Base-by-base conservation (phyloP, 2,797 vertebrate species). In the Petrocephalus schoutedeni region DNA sequence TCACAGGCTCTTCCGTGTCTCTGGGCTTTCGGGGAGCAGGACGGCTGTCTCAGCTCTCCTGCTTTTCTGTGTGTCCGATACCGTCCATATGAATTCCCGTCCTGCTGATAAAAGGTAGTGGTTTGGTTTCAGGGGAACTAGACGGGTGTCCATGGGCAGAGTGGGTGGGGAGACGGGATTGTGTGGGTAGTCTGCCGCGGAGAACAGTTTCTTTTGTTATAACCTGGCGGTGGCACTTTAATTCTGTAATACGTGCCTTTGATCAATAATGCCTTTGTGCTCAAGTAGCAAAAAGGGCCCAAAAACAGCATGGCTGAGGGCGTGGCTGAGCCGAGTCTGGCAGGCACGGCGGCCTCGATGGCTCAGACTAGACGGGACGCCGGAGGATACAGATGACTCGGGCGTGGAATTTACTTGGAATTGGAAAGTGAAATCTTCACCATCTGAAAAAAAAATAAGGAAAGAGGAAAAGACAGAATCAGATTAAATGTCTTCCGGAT, bases 1-100 rank as follows among this genome's bases (percentile, higher is more conserved):
- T 87, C 92, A 89, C 87, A 87, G 89, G 4, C 85, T 83, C 91
- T 91, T 91, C 90, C 90, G 90, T 77, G 89, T 92, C 82, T 82
- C 87, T 91, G 91, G 41, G 36, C 71, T 19, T 45, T 77, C 41
- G 8, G 71, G 85, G 87, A 90, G 89, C 89, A 88, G 90, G 88
- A 86, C 85, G 71, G 61, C 88, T 86, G 64, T n/a, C 58, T 87
- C 16, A 19, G 45, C 36, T 0, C 36, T 41, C 36, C 71, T 49
- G 8, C n/a, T 41, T 9, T 19, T 59, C 19, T 86, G 28, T 16
- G 36, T 8, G 56, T 56, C 53, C 82, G 56, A 8, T 5, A 12
- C 71, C n/a, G 1, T 28, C 82, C 21, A 21, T n/a, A 32, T 1
- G 21, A 84, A 84, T 54, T 8, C 21, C 54, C 82, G 10, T 19